Evolutionary conservation across 2,113 vertebrate genomes (phyloP).

Genomic region (Holacanthus passer): DNA sequence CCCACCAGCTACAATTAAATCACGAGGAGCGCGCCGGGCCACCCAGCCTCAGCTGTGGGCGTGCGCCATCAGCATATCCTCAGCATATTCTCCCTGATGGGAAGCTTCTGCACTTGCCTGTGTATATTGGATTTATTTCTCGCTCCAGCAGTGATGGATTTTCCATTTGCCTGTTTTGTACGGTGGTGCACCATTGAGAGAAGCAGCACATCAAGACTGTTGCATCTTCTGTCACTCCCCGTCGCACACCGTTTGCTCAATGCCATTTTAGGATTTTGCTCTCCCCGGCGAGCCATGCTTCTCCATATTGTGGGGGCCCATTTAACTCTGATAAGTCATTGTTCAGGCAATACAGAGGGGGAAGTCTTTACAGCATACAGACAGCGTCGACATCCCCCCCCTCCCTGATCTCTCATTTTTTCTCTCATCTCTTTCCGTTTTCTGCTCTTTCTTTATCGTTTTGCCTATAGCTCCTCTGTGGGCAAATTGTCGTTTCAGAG

Average conservation of each 20-base stretch:
- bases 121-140: slow-evolving; percentile 67
- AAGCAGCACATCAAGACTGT: slow-evolving; percentile 42
- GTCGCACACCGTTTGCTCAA: slow-evolving; percentile 60
- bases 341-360: slow-evolving; percentile 58
- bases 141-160: slow-evolving; percentile 68
- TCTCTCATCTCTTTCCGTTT: slow-evolving; percentile 1
- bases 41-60: slow-evolving; percentile 10
- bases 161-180: slow-evolving; percentile 66
- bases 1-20: slow-evolving; percentile 55
- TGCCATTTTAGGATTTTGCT: slow-evolving; percentile 59
- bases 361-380: slow-evolving; percentile 24
- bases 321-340: slow-evolving; percentile 75
- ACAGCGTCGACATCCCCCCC: slow-evolving; percentile 9
- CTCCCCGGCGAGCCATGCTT: slow-evolving; percentile 30
- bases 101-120: slow-evolving; percentile 48
- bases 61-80: slow-evolving; percentile 54
- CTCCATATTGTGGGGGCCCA: slow-evolving; percentile 50
- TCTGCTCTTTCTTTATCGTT: slow-evolving; percentile 39
- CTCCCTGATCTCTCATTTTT: slow-evolving; percentile 19
- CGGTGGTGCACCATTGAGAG: slow-evolving; percentile 23
- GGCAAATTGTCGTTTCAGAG: slow-evolving; percentile 68
- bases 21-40: neutral
- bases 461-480: slow-evolving; percentile 42
- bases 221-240: slow-evolving; percentile 58
- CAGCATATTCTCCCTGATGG: slow-evolving; percentile 54